Evolutionary conservation across 2,888 invertebrate species (phyloP).

Genomic region (Heliconius ethilla): DNA sequence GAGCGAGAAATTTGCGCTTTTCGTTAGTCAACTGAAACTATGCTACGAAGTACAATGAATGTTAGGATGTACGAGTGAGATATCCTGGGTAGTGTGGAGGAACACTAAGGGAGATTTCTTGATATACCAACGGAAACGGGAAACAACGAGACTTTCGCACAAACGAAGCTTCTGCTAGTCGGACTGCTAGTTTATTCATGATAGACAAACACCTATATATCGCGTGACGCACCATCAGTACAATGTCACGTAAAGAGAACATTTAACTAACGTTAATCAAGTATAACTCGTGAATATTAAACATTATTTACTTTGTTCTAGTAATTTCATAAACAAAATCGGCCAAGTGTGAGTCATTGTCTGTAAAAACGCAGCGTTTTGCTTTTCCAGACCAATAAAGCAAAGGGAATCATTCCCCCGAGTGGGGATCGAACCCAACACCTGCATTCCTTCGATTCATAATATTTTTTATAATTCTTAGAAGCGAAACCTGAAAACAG

Average conservation of each 20-base stretch:
- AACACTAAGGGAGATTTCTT: too few species aligned
- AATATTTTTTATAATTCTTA: neutral
- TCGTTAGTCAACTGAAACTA: too few species aligned
- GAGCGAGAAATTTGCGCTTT: too few species aligned
- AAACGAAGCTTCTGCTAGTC: too few species aligned
- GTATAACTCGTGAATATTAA: neutral
- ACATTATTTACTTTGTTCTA: conserved; percentile 1
- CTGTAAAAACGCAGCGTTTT: neutral
- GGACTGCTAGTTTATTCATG: neutral
- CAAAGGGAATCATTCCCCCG: neutral
- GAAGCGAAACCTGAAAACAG: neutral
- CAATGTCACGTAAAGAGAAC: conserved; percentile 25
- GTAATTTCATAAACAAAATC: neutral
- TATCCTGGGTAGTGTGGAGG: too few species aligned
- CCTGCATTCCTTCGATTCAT: neutral
- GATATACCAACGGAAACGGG: too few species aligned
- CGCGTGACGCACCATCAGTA: conserved; percentile 23
- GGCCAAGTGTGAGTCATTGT: too few species aligned
- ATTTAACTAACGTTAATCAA: conserved; percentile 20
- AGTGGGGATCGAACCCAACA: neutral
- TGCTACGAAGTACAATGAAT: too few species aligned
- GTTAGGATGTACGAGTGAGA: too few species aligned
- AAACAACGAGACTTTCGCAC: too few species aligned
- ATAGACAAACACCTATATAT: conserved; percentile 2
- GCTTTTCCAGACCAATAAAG: neutral